Percentiles rank a stretch among this genome's conserved stretches.
phyloP scores from a whole-genome alignment of 2,113 vertebrate species.

The Calidris pugnax region DNA sequence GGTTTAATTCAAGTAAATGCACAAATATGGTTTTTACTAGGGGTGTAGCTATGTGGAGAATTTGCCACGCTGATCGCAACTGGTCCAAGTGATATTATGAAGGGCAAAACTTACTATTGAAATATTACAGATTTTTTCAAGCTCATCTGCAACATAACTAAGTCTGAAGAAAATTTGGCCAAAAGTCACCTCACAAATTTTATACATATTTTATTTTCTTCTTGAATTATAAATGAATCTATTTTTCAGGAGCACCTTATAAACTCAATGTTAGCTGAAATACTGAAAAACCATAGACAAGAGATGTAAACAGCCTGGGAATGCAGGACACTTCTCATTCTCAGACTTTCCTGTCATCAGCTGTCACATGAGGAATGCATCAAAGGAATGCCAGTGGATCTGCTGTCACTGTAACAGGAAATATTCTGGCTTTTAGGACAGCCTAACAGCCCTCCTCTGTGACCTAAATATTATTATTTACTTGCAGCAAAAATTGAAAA shows the following conservation, averaged over 20 bases:
- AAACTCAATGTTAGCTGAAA: not conserved
- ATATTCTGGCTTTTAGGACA: not conserved
- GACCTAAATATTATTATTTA: not conserved
- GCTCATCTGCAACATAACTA: not conserved
- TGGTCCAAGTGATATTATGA: not conserved
- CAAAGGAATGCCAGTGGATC: not conserved
- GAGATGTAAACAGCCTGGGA: not conserved
- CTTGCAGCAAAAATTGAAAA: not conserved
- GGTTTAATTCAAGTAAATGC: not conserved
- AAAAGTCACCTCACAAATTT: not conserved
- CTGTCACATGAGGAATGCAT: not conserved
- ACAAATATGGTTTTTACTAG: not conserved
- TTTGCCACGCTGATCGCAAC: not conserved
- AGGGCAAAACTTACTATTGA: not conserved
- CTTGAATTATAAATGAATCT: not conserved
- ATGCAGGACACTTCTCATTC: not conserved
- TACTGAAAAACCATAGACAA: not conserved
- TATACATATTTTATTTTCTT: not conserved
- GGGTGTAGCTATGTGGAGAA: not conserved
- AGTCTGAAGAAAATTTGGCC: not conserved
- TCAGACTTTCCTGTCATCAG: not conserved
- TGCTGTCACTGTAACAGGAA: not conserved
- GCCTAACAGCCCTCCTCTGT: not conserved
- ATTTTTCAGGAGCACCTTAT: not conserved
- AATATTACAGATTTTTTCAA: not conserved